Evolutionary conservation across 1,140 invertebrate species (phyloP).

Genomic region (Gonatopus flavifemur): DNA sequence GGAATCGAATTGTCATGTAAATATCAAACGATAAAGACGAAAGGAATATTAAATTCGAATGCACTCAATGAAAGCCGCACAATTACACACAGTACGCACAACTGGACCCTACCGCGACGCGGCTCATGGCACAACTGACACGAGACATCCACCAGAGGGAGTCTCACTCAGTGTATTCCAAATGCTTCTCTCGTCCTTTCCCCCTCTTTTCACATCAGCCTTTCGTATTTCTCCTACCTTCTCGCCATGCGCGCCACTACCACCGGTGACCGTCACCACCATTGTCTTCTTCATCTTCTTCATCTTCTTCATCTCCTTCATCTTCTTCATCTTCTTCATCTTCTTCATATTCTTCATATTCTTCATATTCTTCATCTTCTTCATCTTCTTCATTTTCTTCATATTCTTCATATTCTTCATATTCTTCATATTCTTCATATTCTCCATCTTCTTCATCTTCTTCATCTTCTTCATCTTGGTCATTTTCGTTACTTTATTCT

Average conservation of each 20-base stretch:
- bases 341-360: not conserved
- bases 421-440: not conserved
- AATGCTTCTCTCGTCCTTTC: constrained; percentile 12
- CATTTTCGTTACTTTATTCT: not conserved
- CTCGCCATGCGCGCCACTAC: constrained; percentile 11
- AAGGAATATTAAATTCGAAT: no score
- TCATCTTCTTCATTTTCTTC: not conserved
- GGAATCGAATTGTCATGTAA: no score
- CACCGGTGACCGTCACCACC: not conserved
- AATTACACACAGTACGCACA: constrained; percentile 14
- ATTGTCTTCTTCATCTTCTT: not conserved
- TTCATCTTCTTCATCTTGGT: not conserved
- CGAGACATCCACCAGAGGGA: constrained; percentile 41
- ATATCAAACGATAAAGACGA: no score
- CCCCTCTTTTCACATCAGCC: constrained; percentile 19
- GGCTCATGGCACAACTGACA: constrained; percentile 49
- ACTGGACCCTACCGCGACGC: constrained; percentile 42
- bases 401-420: not conserved
- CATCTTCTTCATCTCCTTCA: not conserved
- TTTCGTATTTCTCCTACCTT: constrained; percentile 1
- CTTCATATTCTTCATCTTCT: not conserved
- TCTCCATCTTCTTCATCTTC: not conserved
- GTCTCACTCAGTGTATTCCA: constrained; percentile 33
- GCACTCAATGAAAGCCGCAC: no score
- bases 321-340: not conserved